A percentile compares a stretch with the other conserved stretches of the same genome.
Conservation (phyloP, 2,888 invertebrate species). For the Ophion costatus region DNA sequence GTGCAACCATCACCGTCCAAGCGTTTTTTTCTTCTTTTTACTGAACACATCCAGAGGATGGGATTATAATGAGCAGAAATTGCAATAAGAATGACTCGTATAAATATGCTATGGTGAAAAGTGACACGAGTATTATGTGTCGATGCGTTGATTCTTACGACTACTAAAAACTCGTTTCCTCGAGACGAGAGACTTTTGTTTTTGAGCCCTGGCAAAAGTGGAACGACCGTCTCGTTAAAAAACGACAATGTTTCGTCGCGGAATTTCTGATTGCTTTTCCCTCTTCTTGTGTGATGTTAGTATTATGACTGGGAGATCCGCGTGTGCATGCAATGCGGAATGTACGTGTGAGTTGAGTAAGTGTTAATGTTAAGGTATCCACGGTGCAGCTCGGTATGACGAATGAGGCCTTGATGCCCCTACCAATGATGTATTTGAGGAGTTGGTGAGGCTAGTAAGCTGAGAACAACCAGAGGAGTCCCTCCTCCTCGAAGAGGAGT, state of each 20-base stretch:
- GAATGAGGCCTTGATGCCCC: conserved; percentile 74
- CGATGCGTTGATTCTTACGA: neutral
- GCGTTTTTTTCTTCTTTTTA: too few species aligned
- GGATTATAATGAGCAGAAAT: neutral
- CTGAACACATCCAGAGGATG: neutral
- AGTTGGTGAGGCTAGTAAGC: conserved; percentile 28
- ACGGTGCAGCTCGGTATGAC: conserved; percentile 37
- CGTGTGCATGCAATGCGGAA: neutral
- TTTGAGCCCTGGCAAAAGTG: conserved; percentile 1
- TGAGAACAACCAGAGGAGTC: conserved; percentile 45
- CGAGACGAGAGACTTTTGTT: neutral
- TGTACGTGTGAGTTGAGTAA: conserved; percentile 20
- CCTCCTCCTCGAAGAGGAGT: conserved; percentile 60
- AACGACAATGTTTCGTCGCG: conserved; percentile 9
- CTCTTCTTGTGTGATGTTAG: neutral
- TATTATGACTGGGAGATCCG: conserved; percentile 30
- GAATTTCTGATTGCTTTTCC: conserved; percentile 26
- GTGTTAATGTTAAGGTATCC: conserved; percentile 32
- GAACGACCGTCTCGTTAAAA: conserved; percentile 27
- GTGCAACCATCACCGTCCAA: too few species aligned
- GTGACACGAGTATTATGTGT: too few species aligned
- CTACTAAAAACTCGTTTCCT: neutral
- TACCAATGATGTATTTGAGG: conserved; percentile 70
- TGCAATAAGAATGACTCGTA: neutral
- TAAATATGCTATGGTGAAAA: neutral